Percentiles rank a stretch among this genome's conserved stretches.
These are phyloP conservation scores for Polia nebulosa DNA, from an alignment of 2,888 invertebrate genomes.

Conservation along the genomic window DNA sequence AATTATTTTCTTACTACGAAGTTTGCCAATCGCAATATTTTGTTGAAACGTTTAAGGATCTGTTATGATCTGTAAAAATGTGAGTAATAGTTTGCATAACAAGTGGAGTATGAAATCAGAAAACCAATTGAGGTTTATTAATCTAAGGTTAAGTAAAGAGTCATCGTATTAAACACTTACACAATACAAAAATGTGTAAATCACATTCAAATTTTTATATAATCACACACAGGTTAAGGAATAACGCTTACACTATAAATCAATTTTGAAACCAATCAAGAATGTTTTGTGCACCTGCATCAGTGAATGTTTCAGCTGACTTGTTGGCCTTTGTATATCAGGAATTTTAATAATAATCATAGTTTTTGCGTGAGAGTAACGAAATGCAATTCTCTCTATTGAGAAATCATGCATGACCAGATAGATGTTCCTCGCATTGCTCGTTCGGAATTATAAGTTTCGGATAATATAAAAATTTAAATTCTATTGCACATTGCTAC, in stretches of 20 bases:
- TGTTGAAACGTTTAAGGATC: not conserved
- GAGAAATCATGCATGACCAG: conserved; percentile 26
- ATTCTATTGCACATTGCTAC: conserved; percentile 14
- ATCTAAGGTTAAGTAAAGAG: conserved; percentile 45
- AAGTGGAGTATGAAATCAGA: conserved; percentile 28
- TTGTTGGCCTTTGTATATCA: conserved; percentile 34
- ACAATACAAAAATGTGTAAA: conserved; percentile 36
- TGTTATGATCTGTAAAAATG: not conserved
- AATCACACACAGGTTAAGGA: conserved; percentile 22
- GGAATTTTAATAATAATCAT: conserved; percentile 41
- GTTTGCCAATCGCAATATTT: not conserved
- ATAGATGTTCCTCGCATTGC: conserved; percentile 17
- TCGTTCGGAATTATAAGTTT: conserved; percentile 5
- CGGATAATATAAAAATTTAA: not conserved
- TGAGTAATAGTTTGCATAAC: conserved; percentile 28
- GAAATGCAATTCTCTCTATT: conserved; percentile 46
- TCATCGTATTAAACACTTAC: conserved; percentile 43
- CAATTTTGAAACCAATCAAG: conserved; percentile 26
- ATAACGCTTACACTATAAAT: conserved; percentile 15
- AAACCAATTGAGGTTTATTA: conserved; percentile 28
- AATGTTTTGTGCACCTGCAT: conserved; percentile 24
- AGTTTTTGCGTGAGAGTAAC: conserved; percentile 50
- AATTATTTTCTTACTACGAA: not conserved
- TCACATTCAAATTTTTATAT: conserved; percentile 38
- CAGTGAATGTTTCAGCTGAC: conserved; percentile 28